Conservation (phyloP, 1,140 invertebrate genomes). For the Euwallacea fornicatus region DNA sequence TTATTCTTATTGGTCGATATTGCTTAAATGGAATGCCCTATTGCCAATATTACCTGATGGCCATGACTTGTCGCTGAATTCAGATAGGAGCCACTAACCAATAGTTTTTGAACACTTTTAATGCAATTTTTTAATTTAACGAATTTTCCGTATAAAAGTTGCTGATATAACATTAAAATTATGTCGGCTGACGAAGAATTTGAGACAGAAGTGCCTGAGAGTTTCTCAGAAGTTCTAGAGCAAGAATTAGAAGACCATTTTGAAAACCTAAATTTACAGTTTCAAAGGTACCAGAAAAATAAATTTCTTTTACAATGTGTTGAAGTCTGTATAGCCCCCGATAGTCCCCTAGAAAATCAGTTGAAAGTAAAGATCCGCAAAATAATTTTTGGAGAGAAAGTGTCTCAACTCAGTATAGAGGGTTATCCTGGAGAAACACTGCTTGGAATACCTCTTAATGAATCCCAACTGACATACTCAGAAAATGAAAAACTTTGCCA, state of each 20-base stretch:
- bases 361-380: not conserved
- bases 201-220: too few species aligned
- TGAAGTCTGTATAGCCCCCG: slow-evolving; percentile 35
- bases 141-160: too few species aligned
- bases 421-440: slow-evolving; percentile 6
- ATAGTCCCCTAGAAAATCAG: slow-evolving; percentile 36
- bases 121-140: too few species aligned
- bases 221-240: slow-evolving; percentile 1
- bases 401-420: slow-evolving; percentile 31
- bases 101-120: too few species aligned
- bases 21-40: too few species aligned
- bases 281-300: slow-evolving; percentile 36
- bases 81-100: too few species aligned
- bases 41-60: too few species aligned
- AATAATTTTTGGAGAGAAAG: too few species aligned
- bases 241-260: slow-evolving; percentile 39
- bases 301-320: slow-evolving; percentile 38
- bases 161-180: too few species aligned
- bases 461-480: slow-evolving; percentile 30
- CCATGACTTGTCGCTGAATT: too few species aligned
- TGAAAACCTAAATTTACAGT: slow-evolving; percentile 35
- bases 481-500: slow-evolving; percentile 32
- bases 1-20: too few species aligned
- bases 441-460: slow-evolving; percentile 33
- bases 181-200: too few species aligned